Percentiles rank a stretch among this genome's conserved stretches.
Conservation (phyloP, 2,113 vertebrate genomes). For the Panthera tigris region DNA sequence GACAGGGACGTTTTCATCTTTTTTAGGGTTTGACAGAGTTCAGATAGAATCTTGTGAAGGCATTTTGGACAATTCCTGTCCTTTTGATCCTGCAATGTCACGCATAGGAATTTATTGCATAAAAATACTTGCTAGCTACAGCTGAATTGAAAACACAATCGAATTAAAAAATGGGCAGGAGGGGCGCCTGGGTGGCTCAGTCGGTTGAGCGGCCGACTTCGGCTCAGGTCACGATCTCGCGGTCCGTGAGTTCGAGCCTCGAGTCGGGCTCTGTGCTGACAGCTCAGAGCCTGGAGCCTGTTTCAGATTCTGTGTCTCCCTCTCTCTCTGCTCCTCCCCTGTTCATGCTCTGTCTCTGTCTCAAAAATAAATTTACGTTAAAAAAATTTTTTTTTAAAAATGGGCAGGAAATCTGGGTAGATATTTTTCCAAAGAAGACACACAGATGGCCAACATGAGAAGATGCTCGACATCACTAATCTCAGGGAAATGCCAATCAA, state of each 20-base stretch:
- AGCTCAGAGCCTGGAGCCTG: no score
- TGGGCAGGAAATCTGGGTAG: not conserved
- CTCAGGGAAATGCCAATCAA: not conserved
- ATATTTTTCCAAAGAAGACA: not conserved
- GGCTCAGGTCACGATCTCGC: no score
- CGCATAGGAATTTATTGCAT: not conserved
- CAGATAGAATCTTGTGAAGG: not conserved
- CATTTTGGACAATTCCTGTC: not conserved
- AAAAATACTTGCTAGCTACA: not conserved
- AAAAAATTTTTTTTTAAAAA: not conserved
- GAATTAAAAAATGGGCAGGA: not conserved
- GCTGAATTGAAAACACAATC: not conserved
- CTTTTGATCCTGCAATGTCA: not conserved
- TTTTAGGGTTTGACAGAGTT: not conserved
- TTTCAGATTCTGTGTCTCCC: no score
- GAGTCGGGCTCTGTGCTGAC: accelerated
- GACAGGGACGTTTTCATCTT: not conserved
- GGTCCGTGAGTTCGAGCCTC: accelerated
- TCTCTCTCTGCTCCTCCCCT: no score
- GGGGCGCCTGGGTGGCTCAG: no score
- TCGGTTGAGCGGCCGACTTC: no score
- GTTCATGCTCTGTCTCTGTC: no score
- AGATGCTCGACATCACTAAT: not conserved
- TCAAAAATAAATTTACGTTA: no score
- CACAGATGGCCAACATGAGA: not conserved